Base-by-base conservation (phyloP, 1,140 invertebrate genomes). In the Helicoverpa armigera region DNA sequence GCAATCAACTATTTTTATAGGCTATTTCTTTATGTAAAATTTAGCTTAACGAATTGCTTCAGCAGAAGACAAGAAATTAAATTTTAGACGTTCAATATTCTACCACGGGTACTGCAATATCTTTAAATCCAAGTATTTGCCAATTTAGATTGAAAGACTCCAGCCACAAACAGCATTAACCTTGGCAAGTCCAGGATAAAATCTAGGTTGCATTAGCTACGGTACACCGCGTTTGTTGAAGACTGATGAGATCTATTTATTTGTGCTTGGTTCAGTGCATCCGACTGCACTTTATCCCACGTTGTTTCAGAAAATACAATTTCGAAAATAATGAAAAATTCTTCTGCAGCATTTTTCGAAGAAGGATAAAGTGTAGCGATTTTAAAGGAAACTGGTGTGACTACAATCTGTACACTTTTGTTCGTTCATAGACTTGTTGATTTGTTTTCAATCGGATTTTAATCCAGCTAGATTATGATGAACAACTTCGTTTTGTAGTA, bases 161-260 rank as follows among this genome's bases (percentile, higher is more conserved):
- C 2, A 48, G n/a, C 11, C 35, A 48, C 43, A 67, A 69, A 18
- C n/a, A 69, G 7, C 10, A 67, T 12, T 48, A 23, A 50, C 16
- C 12, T 69, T 69, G 11, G 65, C n/a, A 67, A 69, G 48, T 1
- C 10, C 43, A 50, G 43, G 65, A 69, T 69, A 69, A 69, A 69
- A 69, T 69, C 43, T 50, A 69, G 43, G 43, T 50, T 50, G 65
- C 43, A 69, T 69, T 69, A 69, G 65, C 48, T 7, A 69, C 16
- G 65, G 65, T 69, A 69, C n/a, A 69, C 65, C 18, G 43, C 1
- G 2, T 48, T n/a, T n/a, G 35, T 9, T 50, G 43, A 3, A 18
- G 16, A 69, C 43, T 16, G 43, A 69, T 69, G 65, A 69, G 43
- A 12, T 18, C 43, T 12, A 23, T 50, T 12, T 50, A 69, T 69